Evolutionary conservation across 2,888 invertebrate genomes (phyloP).

Genomic region (Agrotis exclamationis): DNA sequence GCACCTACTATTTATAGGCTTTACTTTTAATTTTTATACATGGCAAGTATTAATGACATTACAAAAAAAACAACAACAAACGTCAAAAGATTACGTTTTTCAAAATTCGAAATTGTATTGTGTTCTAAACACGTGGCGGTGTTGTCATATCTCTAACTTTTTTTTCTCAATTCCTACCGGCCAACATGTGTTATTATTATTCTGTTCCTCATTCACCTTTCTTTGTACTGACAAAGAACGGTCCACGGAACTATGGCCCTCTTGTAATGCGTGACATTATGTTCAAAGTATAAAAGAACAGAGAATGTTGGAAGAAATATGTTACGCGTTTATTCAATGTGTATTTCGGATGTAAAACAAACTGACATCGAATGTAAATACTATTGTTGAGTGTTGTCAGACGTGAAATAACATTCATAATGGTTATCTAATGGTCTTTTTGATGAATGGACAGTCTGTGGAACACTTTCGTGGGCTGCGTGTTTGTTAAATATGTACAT

Average conservation of each 20-base stretch:
- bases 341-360: constrained; percentile 90
- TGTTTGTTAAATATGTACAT: constrained; percentile 44
- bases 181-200: constrained; percentile 88
- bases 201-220: constrained; percentile 87
- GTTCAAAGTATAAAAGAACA: constrained; percentile 84
- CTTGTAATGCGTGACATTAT: constrained; percentile 86
- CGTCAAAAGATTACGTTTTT: constrained; percentile 75
- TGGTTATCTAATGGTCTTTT: constrained; percentile 86
- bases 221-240: constrained; percentile 83
- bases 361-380: constrained; percentile 91
- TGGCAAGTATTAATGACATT: constrained; percentile 56
- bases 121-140: constrained; percentile 85
- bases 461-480: constrained; percentile 71
- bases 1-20: constrained; percentile 55
- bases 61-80: constrained; percentile 67
- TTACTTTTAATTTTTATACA: constrained; percentile 46
- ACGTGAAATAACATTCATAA: constrained; percentile 86
- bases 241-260: constrained; percentile 85
- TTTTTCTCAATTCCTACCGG: constrained; percentile 81
- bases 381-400: constrained; percentile 88
- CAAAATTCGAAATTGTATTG: constrained; percentile 77
- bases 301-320: constrained; percentile 86
- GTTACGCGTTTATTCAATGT: constrained; percentile 88
- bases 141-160: constrained; percentile 86
- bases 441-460: constrained; percentile 78